Conservation (phyloP, 2,888 invertebrate genomes). For the Drosophila antonietae region DNA sequence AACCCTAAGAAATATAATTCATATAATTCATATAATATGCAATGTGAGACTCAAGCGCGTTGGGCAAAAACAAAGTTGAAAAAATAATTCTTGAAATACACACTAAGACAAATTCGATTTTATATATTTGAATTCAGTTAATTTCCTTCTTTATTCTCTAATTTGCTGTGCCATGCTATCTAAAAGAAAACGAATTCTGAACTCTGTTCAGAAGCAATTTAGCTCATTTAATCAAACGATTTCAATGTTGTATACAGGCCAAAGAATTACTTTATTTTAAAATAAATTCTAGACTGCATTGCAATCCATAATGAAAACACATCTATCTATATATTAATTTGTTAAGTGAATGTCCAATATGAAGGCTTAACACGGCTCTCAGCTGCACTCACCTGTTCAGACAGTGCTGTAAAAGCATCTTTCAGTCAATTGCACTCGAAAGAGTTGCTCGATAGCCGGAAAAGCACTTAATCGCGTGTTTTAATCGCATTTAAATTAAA, state of each 20-base stretch:
- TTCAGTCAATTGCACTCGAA: slow-evolving; percentile 35
- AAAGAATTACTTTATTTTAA: background rate
- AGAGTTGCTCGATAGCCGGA: slow-evolving; percentile 15
- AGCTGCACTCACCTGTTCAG: background rate
- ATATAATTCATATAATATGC: too few species aligned
- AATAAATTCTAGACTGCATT: background rate
- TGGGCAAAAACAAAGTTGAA: too few species aligned
- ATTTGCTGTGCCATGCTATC: too few species aligned
- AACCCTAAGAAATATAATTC: too few species aligned
- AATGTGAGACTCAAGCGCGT: too few species aligned
- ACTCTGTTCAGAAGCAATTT: too few species aligned
- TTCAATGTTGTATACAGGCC: background rate
- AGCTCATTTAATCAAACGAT: background rate
- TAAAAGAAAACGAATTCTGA: background rate
- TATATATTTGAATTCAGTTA: too few species aligned
- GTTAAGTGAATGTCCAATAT: background rate
- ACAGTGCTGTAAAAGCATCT: slow-evolving; percentile 6
- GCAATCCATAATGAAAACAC: too few species aligned
- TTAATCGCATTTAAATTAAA: slow-evolving; percentile 34
- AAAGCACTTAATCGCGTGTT: slow-evolving; percentile 28
- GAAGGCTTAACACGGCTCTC: background rate
- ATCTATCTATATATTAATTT: background rate
- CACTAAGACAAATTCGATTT: too few species aligned
- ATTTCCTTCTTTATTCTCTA: too few species aligned
- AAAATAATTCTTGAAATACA: too few species aligned